phyloP scores from a whole-genome alignment of 2,888 invertebrate species.

The Fragum fragum region DNA sequence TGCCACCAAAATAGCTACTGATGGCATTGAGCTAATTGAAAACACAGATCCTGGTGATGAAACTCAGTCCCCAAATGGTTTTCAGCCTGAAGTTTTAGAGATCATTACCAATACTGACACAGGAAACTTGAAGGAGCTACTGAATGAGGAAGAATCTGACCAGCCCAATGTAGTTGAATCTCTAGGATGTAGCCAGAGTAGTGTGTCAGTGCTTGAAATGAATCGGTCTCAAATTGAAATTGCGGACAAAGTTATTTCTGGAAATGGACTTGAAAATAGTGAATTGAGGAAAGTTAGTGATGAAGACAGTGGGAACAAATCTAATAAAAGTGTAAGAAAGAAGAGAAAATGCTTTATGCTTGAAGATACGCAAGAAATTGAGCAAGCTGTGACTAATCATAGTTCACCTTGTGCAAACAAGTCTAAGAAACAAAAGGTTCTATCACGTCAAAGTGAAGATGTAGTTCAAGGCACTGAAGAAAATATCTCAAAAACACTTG shows the following conservation, averaged over 20 bases:
- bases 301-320: neutral
- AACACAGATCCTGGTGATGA: slow-evolving; percentile 14
- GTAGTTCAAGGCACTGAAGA: neutral
- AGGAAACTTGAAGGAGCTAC: neutral
- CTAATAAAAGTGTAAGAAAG: slow-evolving; percentile 12
- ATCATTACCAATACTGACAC: neutral
- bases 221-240: neutral
- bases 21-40: neutral
- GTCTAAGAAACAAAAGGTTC: slow-evolving; percentile 6
- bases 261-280: neutral
- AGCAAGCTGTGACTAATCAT: neutral
- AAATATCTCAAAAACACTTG: neutral
- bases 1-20: neutral
- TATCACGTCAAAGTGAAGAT: neutral
- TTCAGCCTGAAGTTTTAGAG: neutral
- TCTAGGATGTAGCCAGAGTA: neutral
- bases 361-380: slow-evolving; percentile 39
- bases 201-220: slow-evolving; percentile 9
- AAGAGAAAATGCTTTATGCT: slow-evolving; percentile 63
- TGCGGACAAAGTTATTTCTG: neutral
- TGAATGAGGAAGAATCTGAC: neutral
- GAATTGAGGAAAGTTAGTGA: neutral
- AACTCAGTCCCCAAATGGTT: neutral
- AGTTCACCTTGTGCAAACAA: neutral
- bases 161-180: neutral